These are phyloP conservation scores for Heliangelus exortis DNA, from an alignment of 2,797 vertebrate species.

Conservation along the genomic window DNA sequence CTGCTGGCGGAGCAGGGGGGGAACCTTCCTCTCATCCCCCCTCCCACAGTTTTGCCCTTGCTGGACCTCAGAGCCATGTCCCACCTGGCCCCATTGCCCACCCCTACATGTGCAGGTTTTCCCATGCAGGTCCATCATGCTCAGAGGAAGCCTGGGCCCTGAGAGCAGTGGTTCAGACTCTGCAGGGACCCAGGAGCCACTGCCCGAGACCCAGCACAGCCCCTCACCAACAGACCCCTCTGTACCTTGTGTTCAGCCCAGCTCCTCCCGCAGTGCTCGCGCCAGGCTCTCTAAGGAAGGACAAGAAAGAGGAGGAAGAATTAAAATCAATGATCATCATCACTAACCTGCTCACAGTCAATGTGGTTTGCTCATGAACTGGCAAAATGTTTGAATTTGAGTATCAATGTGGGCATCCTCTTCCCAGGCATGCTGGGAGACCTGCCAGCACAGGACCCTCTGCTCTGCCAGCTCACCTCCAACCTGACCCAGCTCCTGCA, in stretches of 20 bases:
- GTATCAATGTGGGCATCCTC: fast-evolving
- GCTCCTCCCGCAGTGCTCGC: conserved; percentile 38
- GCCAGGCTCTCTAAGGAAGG: conserved; percentile 67
- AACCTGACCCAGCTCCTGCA: neutral
- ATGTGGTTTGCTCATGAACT: neutral
- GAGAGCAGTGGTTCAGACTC: no score
- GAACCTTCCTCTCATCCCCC: neutral
- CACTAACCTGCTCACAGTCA: neutral
- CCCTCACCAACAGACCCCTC: neutral
- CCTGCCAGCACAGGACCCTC: neutral
- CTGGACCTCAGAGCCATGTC: no score
- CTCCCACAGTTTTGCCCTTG: fast-evolving
- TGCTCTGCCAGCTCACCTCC: fast-evolving
- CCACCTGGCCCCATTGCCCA: fast-evolving
- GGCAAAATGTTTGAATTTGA: neutral
- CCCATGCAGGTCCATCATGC: neutral
- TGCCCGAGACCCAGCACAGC: neutral
- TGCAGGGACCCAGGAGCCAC: neutral
- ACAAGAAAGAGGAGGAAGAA: conserved; percentile 53
- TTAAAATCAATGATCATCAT: conserved; percentile 51
- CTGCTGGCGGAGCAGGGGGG: neutral
- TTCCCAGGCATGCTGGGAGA: neutral
- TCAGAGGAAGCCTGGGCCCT: neutral
- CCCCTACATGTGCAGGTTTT: neutral
- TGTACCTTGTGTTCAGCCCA: conserved; percentile 75